Base-by-base conservation (phyloP, 2,113 vertebrate genomes). In the Vulpes vulpes region DNA sequence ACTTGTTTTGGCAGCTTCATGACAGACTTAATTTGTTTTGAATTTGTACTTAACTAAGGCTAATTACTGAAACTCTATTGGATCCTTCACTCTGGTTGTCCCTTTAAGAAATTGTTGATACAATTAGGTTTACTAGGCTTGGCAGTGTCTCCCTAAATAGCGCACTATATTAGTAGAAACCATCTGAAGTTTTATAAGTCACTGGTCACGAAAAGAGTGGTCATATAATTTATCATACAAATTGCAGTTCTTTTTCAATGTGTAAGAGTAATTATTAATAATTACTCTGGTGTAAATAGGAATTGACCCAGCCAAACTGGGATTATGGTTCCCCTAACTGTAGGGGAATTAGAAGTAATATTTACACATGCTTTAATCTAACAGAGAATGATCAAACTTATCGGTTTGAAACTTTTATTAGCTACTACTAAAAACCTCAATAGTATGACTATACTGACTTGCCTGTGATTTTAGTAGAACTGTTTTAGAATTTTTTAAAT, bases 11-110 rank as follows among this genome's bases (percentile, higher is more conserved):
- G 79, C 60, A 87, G 23, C 11, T 19, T 93, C 32, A 25, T 55
- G 69, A 91, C 59, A 79, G 73, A 79, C 35, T 93, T 79, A 38
- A 93, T 93, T 97, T 93, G 76, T 93, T 95, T 91, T 62, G 60
- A 57, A 73, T 89, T 93, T 78, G 23, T 67, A 9, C n/a, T 74
- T 96, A 65, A 69, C 55, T 84, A 60, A 3, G 62, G 23, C 23
- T 91, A 94, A 95, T 92, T 93, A 51, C 11, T 43, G 11, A 97
- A 94, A 23, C 0, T 0, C 3, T 87, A 8, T 74, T 74, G 55
- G 10, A 59, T 30, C 87, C 43, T 94, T 95, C 25, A 74, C 17
- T 94, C 14, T 59, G 16, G 25, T 62, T 79, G 55, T 60, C 43
- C 25, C 38, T 85, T 81, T 62, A 92, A 96, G 62, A 96, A 96